A percentile compares a stretch with the other conserved stretches of the same genome.
phyloP scores from a whole-genome alignment of 2,113 vertebrate species.

The Corythornis cristatus region DNA sequence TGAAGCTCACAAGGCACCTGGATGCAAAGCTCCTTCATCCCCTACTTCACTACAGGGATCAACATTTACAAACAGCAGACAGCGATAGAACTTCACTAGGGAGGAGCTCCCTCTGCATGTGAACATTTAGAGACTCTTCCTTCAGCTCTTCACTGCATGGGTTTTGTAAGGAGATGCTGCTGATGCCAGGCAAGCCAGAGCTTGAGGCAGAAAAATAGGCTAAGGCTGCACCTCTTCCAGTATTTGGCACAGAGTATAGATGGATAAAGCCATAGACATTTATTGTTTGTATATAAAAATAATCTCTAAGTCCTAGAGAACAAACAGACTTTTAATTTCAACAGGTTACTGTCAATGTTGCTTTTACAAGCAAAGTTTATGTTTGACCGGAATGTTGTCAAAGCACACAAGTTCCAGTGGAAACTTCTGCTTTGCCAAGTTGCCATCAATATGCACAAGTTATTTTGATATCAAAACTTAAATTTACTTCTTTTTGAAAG shows the following conservation, averaged over 20 bases:
- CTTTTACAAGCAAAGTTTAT: not conserved
- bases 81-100: rapidly evolving
- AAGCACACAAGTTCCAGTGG: not conserved
- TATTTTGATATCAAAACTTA: not conserved
- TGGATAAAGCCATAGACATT: not conserved
- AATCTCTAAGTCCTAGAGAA: not conserved
- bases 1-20: not conserved
- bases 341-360: not conserved
- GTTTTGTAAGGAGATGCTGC: not conserved
- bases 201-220: not conserved
- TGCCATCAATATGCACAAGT: not conserved
- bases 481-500: not conserved
- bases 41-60: not conserved
- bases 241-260: rapidly evolving
- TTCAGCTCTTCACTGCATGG: not conserved
- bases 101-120: rapidly evolving
- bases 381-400: not conserved
- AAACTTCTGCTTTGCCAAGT: not conserved
- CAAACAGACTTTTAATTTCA: not conserved
- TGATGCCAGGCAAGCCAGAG: not conserved
- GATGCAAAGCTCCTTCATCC: not conserved
- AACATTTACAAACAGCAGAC: not conserved
- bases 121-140: not conserved
- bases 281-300: not conserved
- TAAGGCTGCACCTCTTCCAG: rapidly evolving